phyloP scores from a whole-genome alignment of 2,113 vertebrate genomes.

The Seriola rivoliana region DNA sequence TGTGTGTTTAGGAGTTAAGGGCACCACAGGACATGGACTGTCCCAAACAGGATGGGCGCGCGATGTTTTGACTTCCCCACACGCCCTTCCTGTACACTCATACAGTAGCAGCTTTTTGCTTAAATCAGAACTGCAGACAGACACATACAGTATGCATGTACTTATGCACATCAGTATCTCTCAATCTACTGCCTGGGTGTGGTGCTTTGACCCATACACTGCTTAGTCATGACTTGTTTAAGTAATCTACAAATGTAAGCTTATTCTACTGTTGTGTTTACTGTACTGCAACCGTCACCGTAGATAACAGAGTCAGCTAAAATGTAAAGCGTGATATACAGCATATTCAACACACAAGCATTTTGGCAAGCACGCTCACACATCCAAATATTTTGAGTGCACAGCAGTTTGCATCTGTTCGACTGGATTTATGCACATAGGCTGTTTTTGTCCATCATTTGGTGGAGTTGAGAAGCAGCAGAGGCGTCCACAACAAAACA shows the following conservation, averaged over 20 bases:
- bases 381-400: constrained; percentile 64
- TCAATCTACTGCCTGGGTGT: constrained; percentile 49
- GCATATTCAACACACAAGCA: constrained; percentile 56
- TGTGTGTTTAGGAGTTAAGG: constrained; percentile 65
- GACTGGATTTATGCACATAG: constrained; percentile 43
- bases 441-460: constrained; percentile 60
- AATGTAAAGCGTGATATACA: constrained; percentile 69
- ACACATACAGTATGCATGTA: constrained; percentile 20
- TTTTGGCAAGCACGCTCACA: constrained; percentile 49
- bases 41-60: constrained; percentile 88
- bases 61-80: constrained; percentile 85
- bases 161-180: constrained; percentile 19
- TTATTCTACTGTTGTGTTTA: constrained; percentile 44
- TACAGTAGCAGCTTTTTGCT: constrained; percentile 76
- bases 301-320: constrained; percentile 68
- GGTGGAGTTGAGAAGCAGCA: constrained; percentile 58
- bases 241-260: constrained; percentile 52
- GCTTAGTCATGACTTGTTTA: constrained; percentile 64
- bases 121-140: constrained; percentile 52
- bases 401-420: constrained; percentile 60
- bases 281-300: constrained; percentile 44
- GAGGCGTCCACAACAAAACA: constrained; percentile 64
- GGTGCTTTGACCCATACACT: constrained; percentile 46
- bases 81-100: constrained; percentile 86
- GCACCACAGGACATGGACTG: constrained; percentile 80